Base-by-base conservation (phyloP, 2,797 vertebrate genomes). In the Parauchenoglanis punctatus region DNA sequence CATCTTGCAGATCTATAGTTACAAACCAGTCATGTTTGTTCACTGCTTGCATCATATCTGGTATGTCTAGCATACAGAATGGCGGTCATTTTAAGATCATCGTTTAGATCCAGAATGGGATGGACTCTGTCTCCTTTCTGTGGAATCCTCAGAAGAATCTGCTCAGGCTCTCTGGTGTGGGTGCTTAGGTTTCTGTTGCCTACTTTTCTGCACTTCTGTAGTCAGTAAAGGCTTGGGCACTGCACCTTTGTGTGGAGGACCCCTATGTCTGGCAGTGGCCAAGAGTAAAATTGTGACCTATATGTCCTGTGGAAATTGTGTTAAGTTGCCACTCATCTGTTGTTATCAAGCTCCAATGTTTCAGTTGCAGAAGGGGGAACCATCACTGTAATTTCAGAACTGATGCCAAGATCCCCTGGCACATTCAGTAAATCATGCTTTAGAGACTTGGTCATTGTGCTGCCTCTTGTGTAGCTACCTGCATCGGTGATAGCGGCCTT, bases 401-500 rank as follows among this genome's bases (percentile, higher is more conserved):
- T 1, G 1, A 56, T 54, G 81, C 81, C 81, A 83, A 35, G 65
- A 54, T 54, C 63, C 28, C 46, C 46, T 46, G 63, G 81, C 18
- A 12, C 81, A 17, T 67, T 86, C 35, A 80, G 28, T 44, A 80
- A 46, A 67, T 52, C 61, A 52, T 63, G 84, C 40, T 49, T 61
- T 78, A 70, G 31, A 80, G 76, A 67, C 40, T 67, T 67, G 85
- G 44, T 65, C 49, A 56, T 56, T 65, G 18, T 10, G 6, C 76
- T 54, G 46, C 7, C 63, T 83, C 81, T 68, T 83, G 81, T 2
- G n/a, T 18, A 31, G n/a, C 46, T 83, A 83, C 81, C 63, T 83
- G 46, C n/a, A 12, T 68, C 8, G 23, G 17, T 0, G 8, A 46
- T 83, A 67, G 44, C 4, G 18, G 44, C 52, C 78, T 82, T 82